Evolutionary conservation across 2,797 vertebrate genomes (phyloP), one percentile per base, ranked within the genome.

Genomic region (Anolis apletophallus): DNA sequence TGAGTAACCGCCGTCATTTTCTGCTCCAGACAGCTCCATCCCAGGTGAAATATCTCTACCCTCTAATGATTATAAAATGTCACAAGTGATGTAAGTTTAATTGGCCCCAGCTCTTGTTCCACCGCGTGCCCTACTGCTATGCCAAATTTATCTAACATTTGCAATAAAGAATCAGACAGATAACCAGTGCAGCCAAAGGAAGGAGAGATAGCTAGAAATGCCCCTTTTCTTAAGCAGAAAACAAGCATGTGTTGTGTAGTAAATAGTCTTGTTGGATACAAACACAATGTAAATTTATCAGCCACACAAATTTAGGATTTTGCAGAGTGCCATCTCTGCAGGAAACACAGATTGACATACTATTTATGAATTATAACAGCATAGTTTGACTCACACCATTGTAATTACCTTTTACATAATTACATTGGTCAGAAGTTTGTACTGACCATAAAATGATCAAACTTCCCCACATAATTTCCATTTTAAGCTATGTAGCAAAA

Each of bases 1-100:
- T 86, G 93, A 96, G 90, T 91, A 95, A 95, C 93, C 91, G 80
- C 93, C 90, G 91, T 93, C 89, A 89, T 95, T 93, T 91, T 94
- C 93, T 90, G 85, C 90, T 92, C 75, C 57, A 87, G 94, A 89
- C 92, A 92, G 93, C 79, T 90, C 88, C 85, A 89, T 89, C 93
- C 92, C 90, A 88, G 92, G 91, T 95, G 90, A 93, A 94, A 92
- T 91, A 92, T 87, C 91, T 94, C 93, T 90, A 88, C 88, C 89
- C 88, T 85, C 82, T 91, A 88, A 92, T 91, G 94, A 95, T 91
- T 94, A 88, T 0, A 1, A 89, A 93, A 92, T 94, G 93, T 94
- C 95, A 95, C 91, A 90, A 90, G 89, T 78, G 89, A 94, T 94
- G 80, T 61, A 93, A 86, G 90, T 92, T 94, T 93, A 94, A 94